Evolutionary conservation across 2,113 vertebrate genomes (phyloP), one percentile per base, ranked within the genome.

Genomic region (Hippoglossus stenolepis): DNA sequence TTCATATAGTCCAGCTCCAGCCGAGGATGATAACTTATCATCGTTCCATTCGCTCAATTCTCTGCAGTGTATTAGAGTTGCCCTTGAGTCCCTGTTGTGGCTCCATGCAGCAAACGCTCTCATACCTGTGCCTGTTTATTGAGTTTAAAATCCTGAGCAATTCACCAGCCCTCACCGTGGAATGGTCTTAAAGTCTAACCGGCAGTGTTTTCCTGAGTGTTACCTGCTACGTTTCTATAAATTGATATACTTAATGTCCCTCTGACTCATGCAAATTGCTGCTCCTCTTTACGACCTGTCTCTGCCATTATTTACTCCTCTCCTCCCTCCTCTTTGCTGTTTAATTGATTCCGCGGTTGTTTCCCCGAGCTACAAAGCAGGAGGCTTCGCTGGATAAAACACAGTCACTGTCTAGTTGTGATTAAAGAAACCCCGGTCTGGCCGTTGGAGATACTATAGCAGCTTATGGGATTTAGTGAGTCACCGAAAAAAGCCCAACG

Each of bases 391-490:
- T 62, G 90, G 86, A 89, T 87, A 80, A 92, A 91, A 93, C 87
- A 82, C 73, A 86, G 85, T 80, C 77, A 76, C 82, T 85, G 88
- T 88, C 88, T 83, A 71, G 87, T 85, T 85, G 88, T 90, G 91
- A 94, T 94, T 85, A 93, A 90, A 91, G 83, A 69, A 88, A 87
- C 70, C 72, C 77, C 26, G 45, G 87, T 86, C 93, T 94, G 93
- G 87, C 83, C 67, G 83, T 89, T 90, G 59, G 87, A 94, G 92
- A 94, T 93, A 93, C 79, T 79, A 84, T 74, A 63, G 85, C 79
- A 71, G 92, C 90, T 92, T 92, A 91, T 79, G 77, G 90, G 90
- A 95, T 91, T 90, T 84, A 84, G 67, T 73, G 87, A 86, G 81
- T 90, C 88, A 83, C 85, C 76, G 68, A 40, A 86, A 31, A 90